These are phyloP conservation scores for Caretta caretta DNA, from an alignment of 2,113 vertebrate genomes.

Conservation along the genomic window DNA sequence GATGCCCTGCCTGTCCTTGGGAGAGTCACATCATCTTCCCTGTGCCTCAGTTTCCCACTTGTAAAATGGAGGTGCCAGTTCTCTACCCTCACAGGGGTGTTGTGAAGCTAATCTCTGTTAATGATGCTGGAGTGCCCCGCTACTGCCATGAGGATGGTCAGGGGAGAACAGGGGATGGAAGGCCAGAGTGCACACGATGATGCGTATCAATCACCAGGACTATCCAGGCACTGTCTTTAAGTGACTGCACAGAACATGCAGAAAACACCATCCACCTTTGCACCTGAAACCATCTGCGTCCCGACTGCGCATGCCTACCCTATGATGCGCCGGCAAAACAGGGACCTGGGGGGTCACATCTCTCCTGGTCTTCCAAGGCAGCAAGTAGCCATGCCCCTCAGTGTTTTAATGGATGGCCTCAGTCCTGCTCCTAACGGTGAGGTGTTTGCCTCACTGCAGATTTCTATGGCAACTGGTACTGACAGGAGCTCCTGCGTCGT, in stretches of 20 bases:
- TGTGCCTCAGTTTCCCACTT: background rate
- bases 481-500: background rate
- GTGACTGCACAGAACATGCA: background rate
- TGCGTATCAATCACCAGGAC: too few species aligned
- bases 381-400: accelerated
- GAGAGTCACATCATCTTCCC: background rate
- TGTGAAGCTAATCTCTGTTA: background rate
- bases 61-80: accelerated
- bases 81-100: background rate
- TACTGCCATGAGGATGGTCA: accelerated
- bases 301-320: too few species aligned
- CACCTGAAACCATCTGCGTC: background rate
- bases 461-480: background rate
- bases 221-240: background rate
- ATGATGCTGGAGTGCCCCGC: accelerated
- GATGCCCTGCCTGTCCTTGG: background rate
- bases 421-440: background rate
- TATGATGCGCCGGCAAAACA: background rate
- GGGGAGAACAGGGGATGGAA: background rate
- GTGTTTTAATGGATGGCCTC: background rate
- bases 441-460: background rate
- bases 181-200: background rate
- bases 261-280: background rate
- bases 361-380: background rate
- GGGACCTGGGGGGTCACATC: background rate